Base-by-base conservation (phyloP, 2,797 vertebrate genomes). In the Alcedo atthis region DNA sequence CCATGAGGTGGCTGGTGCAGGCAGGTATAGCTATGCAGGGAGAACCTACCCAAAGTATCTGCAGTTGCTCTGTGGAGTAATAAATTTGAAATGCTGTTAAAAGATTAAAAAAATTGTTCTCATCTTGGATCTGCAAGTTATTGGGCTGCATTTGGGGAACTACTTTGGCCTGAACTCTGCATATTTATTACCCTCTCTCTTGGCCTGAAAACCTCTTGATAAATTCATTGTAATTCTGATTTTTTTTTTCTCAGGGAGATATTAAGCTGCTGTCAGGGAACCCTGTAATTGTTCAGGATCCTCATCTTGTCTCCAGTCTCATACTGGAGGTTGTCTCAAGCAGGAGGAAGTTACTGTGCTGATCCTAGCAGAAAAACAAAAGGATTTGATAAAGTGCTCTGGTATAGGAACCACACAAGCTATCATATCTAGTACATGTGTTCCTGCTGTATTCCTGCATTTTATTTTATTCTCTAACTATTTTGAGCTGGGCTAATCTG, bases 1-100 rank as follows among this genome's bases (percentile, higher is more conserved):
- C 20, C 12, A 1, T 2, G 43, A 15, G 1, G 2, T 28, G 54
- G 51, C 33, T 3, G 8, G 28, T 5, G 2, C 1, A 0, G 82
- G 53, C 81, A 61, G 68, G 45, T 48, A 62, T 25, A 77, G 37
- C 33, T 49, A 19, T 2, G 2, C 16, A 28, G 83, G 70, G 77
- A 89, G 43, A 69, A 55, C 66, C 37, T 51, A 24, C 53, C 32
- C 51, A 11, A 21, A 46, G 30, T 13, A 33, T 13, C 81, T 74
- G 57, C 62, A 57, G 4, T 25, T 12, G 1, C 19, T 58, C 42
- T 7, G 2, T 2, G 16, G 71, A 46, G 61, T 2, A 21, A 22
- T 58, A n/a, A 45, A 82, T 43, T 7, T 79, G 70, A 77, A 81
- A 86, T 32, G 53, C 26, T 12, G 0, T 57, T 81, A 77, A 37